Base-by-base conservation (phyloP, 2,113 vertebrate species). In the Hylia prasina region DNA sequence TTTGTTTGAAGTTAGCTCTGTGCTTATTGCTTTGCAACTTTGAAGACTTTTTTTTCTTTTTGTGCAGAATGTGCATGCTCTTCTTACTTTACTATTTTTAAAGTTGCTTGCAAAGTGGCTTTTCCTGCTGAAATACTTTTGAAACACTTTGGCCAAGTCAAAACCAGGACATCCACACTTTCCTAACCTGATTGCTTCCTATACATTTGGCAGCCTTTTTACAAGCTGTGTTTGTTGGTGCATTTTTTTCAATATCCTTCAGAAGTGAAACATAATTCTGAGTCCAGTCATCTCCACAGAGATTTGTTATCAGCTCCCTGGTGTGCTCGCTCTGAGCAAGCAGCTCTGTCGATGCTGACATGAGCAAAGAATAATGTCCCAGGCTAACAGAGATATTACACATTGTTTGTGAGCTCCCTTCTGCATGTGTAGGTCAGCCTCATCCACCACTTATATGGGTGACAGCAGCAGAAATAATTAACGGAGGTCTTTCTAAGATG, bases 261-360 rank as follows among this genome's bases (percentile, higher is more conserved):
- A 69, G 75, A 79, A 75, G 4, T 24, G 24, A 87, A 82, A 42
- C 44, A 47, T 72, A 85, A 91, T 83, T 94, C 83, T 87, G 83
- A 81, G 35, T 53, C 45, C 37, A n/a, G 25, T 48, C 39, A 66
- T 73, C 73, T 15, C 78, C 90, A 71, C 51, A 66, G 91, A 65
- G 58, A 42, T 77, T 77, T 88, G 66, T 58, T 66, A 51, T 57
- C 71, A 81, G 68, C 54, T 77, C 54, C 42, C 68, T 70, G 63
- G 45, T 1, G 1, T 42, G 50, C n/a, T 76, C 0, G 0, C 39
- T 69, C 27, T 2, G 2, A 89, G 73, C 76, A 73, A 89, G 58
- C 47, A 30, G 35, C 73, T 81, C 54, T 89, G 68, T 37, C 1
- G 5, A 16, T n/a, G 85, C 71, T 92, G 90, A 65, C 75, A 61